Conservation (phyloP, 2,888 invertebrate species). For the Caenorhabditis angaria region DNA sequence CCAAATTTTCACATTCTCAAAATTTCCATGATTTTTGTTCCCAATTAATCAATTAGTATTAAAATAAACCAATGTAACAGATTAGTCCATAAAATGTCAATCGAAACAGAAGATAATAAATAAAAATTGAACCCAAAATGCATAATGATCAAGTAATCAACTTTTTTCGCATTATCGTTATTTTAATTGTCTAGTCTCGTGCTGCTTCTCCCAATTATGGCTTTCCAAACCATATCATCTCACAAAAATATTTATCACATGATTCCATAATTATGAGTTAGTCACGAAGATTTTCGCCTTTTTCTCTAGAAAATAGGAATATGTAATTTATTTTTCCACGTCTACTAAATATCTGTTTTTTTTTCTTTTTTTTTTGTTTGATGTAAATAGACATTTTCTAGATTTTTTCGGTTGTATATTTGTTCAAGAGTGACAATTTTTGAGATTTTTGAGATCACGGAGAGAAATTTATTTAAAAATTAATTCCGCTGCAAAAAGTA, state of each 20-base stretch:
- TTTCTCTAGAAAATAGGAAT: not conserved
- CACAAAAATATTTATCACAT: not conserved
- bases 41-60: no score
- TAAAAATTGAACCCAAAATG: no score
- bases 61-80: no score
- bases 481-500: no score
- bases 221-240: not conserved
- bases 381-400: not conserved
- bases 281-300: not conserved
- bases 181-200: not conserved
- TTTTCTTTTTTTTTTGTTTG: not conserved
- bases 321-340: not conserved
- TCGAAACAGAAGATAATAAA: no score
- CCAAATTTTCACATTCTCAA: no score
- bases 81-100: no score
- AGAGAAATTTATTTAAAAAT: no score
- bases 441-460: not conserved
- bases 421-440: not conserved
- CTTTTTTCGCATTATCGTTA: not conserved
- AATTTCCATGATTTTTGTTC: no score
- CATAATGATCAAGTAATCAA: no score
- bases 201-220: not conserved
- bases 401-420: not conserved
- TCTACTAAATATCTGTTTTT: not conserved
- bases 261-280: no score